phyloP scores from a whole-genome alignment of 2,113 vertebrate species.

The Calidris pugnax region DNA sequence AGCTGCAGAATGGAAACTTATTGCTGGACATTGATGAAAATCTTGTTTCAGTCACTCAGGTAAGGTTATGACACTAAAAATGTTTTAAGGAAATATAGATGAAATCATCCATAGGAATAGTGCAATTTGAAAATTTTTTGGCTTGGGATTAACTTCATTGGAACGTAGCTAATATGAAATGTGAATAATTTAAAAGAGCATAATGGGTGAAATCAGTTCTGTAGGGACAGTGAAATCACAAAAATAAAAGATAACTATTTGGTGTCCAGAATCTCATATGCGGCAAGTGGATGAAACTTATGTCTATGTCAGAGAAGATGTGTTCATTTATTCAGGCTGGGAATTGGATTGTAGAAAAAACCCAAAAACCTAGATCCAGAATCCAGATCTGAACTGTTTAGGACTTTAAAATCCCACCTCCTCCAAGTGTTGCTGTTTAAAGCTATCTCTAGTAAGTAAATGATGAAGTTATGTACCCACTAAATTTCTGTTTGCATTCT shows the following conservation, averaged over 20 bases:
- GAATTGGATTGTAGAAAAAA: neutral
- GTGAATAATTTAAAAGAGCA: neutral
- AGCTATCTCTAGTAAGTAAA: neutral
- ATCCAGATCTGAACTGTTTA: neutral
- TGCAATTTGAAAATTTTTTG: conserved; percentile 2
- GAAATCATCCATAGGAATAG: neutral
- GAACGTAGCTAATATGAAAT: neutral
- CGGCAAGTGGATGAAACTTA: neutral
- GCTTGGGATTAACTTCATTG: neutral
- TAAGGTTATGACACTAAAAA: conserved; percentile 77
- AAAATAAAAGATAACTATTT: neutral
- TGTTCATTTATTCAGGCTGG: neutral
- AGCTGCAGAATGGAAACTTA: conserved; percentile 89
- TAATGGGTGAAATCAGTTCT: conserved; percentile 22
- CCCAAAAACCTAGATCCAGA: neutral
- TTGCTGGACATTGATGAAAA: conserved; percentile 86
- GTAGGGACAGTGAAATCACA: conserved; percentile 6
- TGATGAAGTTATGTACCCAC: neutral
- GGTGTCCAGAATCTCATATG: neutral
- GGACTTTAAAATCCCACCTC: neutral
- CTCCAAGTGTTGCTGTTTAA: neutral
- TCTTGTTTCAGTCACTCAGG: conserved; percentile 83
- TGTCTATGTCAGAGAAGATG: neutral
- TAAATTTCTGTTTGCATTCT: neutral
- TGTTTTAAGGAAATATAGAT: conserved; percentile 48